These are phyloP conservation scores for Xylota segnis DNA, from an alignment of 2,888 invertebrate species.

Conservation along the genomic window DNA sequence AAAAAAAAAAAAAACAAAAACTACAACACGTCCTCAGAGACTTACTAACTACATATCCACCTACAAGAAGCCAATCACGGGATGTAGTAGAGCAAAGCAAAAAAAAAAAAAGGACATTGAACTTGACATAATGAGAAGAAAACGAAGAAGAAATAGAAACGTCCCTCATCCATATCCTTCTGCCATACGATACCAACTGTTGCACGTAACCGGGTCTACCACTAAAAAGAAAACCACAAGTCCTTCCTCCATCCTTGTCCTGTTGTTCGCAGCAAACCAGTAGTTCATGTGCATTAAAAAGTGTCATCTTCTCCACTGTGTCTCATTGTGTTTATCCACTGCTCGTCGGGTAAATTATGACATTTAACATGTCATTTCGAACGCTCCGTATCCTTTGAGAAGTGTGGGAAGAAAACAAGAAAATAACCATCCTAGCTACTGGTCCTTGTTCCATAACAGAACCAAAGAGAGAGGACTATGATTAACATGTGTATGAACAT, in stretches of 20 bases:
- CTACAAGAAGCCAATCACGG: slow-evolving; percentile 56
- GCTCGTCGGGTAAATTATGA: slow-evolving; percentile 71
- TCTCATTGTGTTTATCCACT: slow-evolving; percentile 62
- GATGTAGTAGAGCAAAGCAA: neutral
- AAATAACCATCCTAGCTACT: slow-evolving; percentile 51
- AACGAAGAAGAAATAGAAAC: neutral
- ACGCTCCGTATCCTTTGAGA: slow-evolving; percentile 60
- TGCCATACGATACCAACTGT: slow-evolving; percentile 75
- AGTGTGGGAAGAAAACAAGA: slow-evolving; percentile 62
- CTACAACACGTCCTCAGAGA: slow-evolving; percentile 48
- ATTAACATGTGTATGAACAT: slow-evolving; percentile 65
- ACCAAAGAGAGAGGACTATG: slow-evolving; percentile 27
- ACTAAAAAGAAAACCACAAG: slow-evolving; percentile 59
- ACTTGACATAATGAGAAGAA: slow-evolving; percentile 48
- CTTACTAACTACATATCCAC: slow-evolving; percentile 37
- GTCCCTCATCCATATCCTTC: slow-evolving; percentile 42
- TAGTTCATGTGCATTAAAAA: slow-evolving; percentile 47
- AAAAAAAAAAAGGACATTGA: slow-evolving; percentile 69
- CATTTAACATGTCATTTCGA: slow-evolving; percentile 73
- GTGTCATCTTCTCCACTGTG: slow-evolving; percentile 59
- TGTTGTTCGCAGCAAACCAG: slow-evolving; percentile 44
- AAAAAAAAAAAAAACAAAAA: neutral
- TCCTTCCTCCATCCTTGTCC: slow-evolving; percentile 46
- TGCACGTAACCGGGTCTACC: slow-evolving; percentile 55
- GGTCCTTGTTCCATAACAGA: slow-evolving; percentile 25